phyloP scores from a whole-genome alignment of 2,888 invertebrate species.

The Herminia tarsipennalis region DNA sequence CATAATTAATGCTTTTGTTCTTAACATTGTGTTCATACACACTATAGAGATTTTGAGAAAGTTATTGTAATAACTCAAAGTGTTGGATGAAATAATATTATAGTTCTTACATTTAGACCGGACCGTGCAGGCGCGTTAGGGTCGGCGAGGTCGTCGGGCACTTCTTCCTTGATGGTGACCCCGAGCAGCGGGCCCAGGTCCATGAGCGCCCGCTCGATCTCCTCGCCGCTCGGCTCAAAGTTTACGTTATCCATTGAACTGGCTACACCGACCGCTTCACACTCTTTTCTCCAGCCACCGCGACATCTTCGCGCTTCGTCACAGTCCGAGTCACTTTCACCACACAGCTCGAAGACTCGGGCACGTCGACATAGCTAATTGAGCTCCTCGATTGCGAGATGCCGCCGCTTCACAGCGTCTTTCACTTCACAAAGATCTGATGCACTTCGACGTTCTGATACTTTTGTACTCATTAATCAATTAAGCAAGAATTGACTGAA shows the following conservation, averaged over 20 bases:
- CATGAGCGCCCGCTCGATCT: slow-evolving; percentile 80
- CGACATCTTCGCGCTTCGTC: slow-evolving; percentile 58
- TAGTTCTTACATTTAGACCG: slow-evolving; percentile 58
- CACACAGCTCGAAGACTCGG: slow-evolving; percentile 57
- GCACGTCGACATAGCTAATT: slow-evolving; percentile 76
- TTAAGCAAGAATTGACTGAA: background rate
- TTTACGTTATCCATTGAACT: slow-evolving; percentile 72
- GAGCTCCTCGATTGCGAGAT: slow-evolving; percentile 59
- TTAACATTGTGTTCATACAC: no score
- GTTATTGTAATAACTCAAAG: no score
- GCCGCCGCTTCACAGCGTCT: slow-evolving; percentile 54
- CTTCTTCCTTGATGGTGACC: slow-evolving; percentile 80
- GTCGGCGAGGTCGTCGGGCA: slow-evolving; percentile 67
- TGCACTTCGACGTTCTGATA: slow-evolving; percentile 7
- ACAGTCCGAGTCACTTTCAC: slow-evolving; percentile 68
- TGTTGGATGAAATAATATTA: no score
- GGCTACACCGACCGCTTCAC: slow-evolving; percentile 40
- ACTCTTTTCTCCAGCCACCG: slow-evolving; percentile 50
- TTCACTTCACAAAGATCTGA: slow-evolving; percentile 27
- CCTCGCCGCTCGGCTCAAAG: slow-evolving; percentile 74
- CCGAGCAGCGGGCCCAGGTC: slow-evolving; percentile 79
- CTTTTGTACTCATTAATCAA: slow-evolving; percentile 1
- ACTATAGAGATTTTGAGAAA: no score
- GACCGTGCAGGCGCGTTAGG: slow-evolving; percentile 44
- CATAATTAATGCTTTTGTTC: no score